Conservation (phyloP, 2,888 invertebrate species). For the Drosophila mimica region DNA sequence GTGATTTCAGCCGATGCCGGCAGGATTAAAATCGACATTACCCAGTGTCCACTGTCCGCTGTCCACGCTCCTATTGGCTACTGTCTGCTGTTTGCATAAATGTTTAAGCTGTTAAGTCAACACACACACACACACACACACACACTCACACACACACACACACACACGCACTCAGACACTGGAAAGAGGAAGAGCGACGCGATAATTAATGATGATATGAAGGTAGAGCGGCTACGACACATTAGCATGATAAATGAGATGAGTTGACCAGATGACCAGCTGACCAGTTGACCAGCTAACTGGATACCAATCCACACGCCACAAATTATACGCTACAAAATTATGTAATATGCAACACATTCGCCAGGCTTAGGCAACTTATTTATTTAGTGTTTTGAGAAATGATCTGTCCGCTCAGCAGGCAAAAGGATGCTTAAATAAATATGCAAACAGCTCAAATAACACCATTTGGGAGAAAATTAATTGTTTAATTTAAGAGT, state of each 20-base stretch:
- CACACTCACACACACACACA: neutral
- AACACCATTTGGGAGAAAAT: neutral
- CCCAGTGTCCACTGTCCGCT: constrained; percentile 31
- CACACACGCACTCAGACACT: neutral
- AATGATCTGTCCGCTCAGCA: constrained; percentile 14
- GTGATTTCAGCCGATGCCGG: constrained; percentile 48
- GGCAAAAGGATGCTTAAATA: constrained; percentile 3
- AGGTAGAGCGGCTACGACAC: constrained; percentile 43
- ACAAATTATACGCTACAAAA: constrained; percentile 16
- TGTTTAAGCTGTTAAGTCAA: constrained; percentile 75
- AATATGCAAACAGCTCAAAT: neutral
- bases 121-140: constrained; percentile 26
- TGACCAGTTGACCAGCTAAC: constrained; percentile 29
- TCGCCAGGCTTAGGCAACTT: constrained; percentile 24
- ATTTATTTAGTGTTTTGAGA: constrained; percentile 13
- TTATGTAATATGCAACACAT: constrained; percentile 60
- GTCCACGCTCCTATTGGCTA: constrained; percentile 33
- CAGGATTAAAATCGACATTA: constrained; percentile 59
- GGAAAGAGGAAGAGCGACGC: constrained; percentile 28
- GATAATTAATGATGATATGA: constrained; percentile 72
- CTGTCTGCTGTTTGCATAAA: constrained; percentile 64
- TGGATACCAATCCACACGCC: constrained; percentile 47
- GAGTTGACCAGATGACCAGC: constrained; percentile 37
- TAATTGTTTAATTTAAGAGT: neutral
- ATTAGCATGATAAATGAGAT: constrained; percentile 75